Conservation (phyloP, 2,113 vertebrate genomes). For the Plecotus auritus region DNA sequence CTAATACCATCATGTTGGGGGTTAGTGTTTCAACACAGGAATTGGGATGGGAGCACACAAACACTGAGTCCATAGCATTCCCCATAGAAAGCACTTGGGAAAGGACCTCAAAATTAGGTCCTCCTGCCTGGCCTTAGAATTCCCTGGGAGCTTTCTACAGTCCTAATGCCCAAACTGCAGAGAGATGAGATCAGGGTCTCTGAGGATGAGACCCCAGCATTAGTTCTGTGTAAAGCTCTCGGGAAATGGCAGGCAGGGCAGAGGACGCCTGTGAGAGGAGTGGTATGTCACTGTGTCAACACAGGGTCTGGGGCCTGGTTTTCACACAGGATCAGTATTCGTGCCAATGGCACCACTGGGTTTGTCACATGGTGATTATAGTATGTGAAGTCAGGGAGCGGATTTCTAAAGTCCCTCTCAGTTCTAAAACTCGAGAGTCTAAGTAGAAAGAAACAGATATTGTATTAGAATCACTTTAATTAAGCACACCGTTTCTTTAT, state of each 20-base stretch:
- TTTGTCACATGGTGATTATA: too few relatives aligned
- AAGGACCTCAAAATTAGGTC: neutral
- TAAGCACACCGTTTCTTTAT: neutral
- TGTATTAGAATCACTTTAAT: neutral
- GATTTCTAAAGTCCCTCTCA: neutral
- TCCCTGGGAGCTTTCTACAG: neutral
- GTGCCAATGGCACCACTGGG: too few relatives aligned
- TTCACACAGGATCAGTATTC: neutral
- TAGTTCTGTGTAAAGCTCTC: accelerated
- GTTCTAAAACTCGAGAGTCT: neutral
- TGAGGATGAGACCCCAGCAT: neutral
- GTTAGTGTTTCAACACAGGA: neutral
- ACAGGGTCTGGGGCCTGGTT: too few relatives aligned
- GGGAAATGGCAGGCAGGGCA: neutral
- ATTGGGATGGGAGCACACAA: neutral
- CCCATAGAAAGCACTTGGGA: neutral
- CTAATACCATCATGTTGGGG: neutral
- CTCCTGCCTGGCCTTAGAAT: neutral
- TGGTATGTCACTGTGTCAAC: neutral
- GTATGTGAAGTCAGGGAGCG: neutral
- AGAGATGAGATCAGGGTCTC: neutral
- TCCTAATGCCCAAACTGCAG: too few relatives aligned
- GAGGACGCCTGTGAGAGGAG: neutral
- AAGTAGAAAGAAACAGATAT: neutral
- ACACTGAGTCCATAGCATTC: too few relatives aligned